Percentiles rank a stretch among this genome's conserved stretches.
phyloP scores from a whole-genome alignment of 92 coral and sea anemone species.

The Epizoanthus scotinus region DNA sequence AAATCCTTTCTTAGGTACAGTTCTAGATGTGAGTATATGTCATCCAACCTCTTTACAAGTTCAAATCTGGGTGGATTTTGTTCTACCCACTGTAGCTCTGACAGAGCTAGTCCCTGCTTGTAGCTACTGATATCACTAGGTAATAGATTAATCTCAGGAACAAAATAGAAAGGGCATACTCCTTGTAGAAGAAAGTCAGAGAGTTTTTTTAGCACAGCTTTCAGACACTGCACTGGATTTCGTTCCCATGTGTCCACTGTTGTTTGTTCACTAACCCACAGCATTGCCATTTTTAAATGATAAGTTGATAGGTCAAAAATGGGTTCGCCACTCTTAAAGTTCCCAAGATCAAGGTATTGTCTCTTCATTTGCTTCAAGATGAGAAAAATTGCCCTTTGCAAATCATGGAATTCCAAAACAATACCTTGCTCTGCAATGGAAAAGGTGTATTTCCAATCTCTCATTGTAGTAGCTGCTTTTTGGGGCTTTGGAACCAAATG shows the following conservation, averaged over 20 bases:
- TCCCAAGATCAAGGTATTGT: conserved; percentile 39
- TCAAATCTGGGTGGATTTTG: too few relatives aligned
- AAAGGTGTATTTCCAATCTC: conserved; percentile 53
- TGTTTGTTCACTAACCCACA: conserved; percentile 43
- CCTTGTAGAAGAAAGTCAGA: conserved; percentile 36
- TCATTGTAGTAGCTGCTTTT: conserved; percentile 29
- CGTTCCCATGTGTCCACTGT: conserved; percentile 37
- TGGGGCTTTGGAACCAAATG: conserved; percentile 46
- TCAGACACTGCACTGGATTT: conserved; percentile 43
- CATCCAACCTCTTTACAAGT: too few relatives aligned
- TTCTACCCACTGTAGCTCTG: too few relatives aligned
- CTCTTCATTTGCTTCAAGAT: conserved; percentile 47
- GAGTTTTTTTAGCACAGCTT: conserved; percentile 29
- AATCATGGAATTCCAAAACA: conserved; percentile 33
- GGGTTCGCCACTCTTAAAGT: conserved; percentile 27
- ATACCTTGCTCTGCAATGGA: conserved; percentile 48
- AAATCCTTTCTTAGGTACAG: too few relatives aligned
- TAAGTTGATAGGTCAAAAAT: conserved; percentile 42
- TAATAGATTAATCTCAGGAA: conserved; percentile 49
- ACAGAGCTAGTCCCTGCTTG: too few relatives aligned
- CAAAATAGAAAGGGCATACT: conserved; percentile 46
- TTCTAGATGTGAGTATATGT: too few relatives aligned
- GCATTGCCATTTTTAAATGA: conserved; percentile 48
- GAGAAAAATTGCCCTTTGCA: conserved; percentile 41
- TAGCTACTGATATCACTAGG: too few relatives aligned